Evolutionary conservation across 92 coral and sea anemone genomes (phyloP).

Genomic region (Porites cylindrica): DNA sequence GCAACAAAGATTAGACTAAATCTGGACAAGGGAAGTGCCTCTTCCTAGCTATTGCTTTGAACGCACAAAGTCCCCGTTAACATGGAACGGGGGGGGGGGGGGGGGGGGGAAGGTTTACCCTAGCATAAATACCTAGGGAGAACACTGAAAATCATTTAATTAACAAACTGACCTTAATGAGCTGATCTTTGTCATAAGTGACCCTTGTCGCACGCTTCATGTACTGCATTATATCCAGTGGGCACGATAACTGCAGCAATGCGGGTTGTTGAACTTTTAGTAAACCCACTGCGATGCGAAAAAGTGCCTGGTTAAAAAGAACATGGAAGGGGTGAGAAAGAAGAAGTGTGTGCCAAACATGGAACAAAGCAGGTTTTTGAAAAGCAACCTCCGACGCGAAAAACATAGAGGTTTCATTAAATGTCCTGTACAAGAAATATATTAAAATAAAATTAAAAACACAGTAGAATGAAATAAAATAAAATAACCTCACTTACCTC

Average conservation of each 20-base stretch:
- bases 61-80: no score
- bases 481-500: slow-evolving; percentile 58
- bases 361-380: neutral
- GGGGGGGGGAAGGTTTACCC: no score
- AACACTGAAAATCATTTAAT: no score
- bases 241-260: slow-evolving; percentile 78
- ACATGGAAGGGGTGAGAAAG: neutral
- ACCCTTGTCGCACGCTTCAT: slow-evolving; percentile 88
- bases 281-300: slow-evolving; percentile 86
- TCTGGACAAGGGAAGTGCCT: no score
- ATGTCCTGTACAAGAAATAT: no score
- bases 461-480: no score
- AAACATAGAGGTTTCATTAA: no score
- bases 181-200: slow-evolving; percentile 86
- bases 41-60: no score
- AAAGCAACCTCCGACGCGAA: neutral
- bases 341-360: neutral
- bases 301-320: slow-evolving; percentile 63
- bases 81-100: no score
- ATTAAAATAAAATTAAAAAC: no score
- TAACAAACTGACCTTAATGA: slow-evolving; percentile 65
- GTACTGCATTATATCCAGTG: slow-evolving; percentile 91
- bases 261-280: slow-evolving; percentile 79
- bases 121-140: no score
- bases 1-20: no score